Evolutionary conservation across 2,888 invertebrate genomes (phyloP).

Genomic region (Bursaphelenchus okinawaensis): DNA sequence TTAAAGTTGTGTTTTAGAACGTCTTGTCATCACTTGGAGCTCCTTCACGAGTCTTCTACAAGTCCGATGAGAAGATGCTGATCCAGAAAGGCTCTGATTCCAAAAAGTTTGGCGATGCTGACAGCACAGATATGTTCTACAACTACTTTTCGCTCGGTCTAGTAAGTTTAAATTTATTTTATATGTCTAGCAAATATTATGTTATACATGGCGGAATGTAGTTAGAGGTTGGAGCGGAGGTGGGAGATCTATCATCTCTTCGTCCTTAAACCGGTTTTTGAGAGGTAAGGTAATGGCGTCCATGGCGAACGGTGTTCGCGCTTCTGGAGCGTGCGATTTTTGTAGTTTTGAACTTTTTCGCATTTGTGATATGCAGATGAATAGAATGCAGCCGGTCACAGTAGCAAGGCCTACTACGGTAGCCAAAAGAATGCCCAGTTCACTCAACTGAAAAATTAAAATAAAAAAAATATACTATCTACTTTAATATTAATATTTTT

Average conservation of each 20-base stretch:
- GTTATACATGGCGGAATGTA: neutral
- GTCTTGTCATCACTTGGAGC: constrained; percentile 82
- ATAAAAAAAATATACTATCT: too few relatives aligned
- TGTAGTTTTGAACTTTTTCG: neutral
- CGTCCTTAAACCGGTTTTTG: neutral
- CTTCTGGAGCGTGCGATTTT: neutral
- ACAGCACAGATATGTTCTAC: constrained; percentile 91
- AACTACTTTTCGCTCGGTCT: constrained; percentile 94
- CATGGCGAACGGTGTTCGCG: neutral
- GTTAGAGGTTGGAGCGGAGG: neutral
- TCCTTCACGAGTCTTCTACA: constrained; percentile 86
- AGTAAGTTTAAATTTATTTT: constrained; percentile 64
- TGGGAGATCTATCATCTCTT: neutral
- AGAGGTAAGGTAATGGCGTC: neutral
- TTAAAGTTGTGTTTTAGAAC: constrained; percentile 15
- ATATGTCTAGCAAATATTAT: neutral
- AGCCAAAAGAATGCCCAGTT: constrained; percentile 28
- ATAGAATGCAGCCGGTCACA: neutral
- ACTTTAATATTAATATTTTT: too few relatives aligned
- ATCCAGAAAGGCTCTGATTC: constrained; percentile 33
- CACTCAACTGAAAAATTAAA: constrained; percentile 16
- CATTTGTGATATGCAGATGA: neutral
- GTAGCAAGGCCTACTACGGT: neutral
- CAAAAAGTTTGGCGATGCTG: constrained; percentile 60
- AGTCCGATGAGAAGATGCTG: constrained; percentile 96